A percentile compares a stretch with the other conserved stretches of the same genome.
These are phyloP conservation scores for Machimus rusticus DNA, from an alignment of 2,888 invertebrate species.

Conservation along the genomic window DNA sequence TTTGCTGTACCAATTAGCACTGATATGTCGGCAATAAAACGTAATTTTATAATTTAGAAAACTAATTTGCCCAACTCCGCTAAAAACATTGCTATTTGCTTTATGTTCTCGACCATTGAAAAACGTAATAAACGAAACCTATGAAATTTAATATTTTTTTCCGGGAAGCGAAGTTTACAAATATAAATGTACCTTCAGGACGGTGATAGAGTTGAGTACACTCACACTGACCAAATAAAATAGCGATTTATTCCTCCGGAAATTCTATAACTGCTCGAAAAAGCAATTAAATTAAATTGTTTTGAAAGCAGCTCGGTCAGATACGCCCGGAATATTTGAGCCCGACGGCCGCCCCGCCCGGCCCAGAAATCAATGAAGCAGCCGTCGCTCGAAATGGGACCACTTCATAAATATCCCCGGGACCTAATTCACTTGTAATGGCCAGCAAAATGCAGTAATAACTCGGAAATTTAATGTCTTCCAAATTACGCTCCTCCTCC, in stretches of 20 bases:
- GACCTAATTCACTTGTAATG: background rate
- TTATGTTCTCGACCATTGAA: background rate
- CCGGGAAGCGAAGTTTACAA: background rate
- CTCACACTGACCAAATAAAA: background rate
- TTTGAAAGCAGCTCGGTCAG: background rate
- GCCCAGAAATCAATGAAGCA: background rate
- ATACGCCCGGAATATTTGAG: background rate
- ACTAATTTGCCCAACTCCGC: background rate
- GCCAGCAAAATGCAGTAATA: background rate
- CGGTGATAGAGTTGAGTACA: background rate
- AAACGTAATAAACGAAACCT: background rate
- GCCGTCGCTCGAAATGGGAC: background rate
- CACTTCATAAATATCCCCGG: background rate
- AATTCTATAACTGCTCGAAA: background rate
- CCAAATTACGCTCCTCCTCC: background rate
- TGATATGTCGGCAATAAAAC: background rate
- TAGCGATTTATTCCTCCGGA: background rate
- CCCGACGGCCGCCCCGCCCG: background rate
- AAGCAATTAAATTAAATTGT: background rate
- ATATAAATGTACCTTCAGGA: background rate
- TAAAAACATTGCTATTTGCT: background rate
- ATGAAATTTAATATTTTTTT: background rate
- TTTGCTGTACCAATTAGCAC: background rate
- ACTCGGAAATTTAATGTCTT: background rate
- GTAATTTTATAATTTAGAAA: background rate